Evolutionary conservation across 1,140 invertebrate species (phyloP).

Genomic region (Drosophila tristis): DNA sequence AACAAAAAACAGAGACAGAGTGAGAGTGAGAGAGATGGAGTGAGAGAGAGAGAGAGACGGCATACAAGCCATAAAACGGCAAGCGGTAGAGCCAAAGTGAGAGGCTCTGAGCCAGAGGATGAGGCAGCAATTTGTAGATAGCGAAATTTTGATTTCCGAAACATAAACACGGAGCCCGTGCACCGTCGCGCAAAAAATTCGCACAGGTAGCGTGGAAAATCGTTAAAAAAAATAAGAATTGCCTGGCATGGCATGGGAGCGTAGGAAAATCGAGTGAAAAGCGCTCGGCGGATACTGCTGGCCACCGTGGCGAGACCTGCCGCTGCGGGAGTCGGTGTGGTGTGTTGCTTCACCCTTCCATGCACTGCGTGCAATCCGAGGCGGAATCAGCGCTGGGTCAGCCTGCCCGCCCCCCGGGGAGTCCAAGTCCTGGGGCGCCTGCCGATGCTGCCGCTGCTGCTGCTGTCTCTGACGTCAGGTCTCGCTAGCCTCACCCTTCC

Average conservation of each 20-base stretch:
- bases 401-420: constrained; percentile 58
- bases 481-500: constrained; percentile 16
- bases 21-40: background rate
- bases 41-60: constrained; percentile 6
- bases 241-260: constrained; percentile 3
- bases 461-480: constrained; percentile 54
- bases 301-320: constrained; percentile 60
- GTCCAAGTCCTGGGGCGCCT: constrained; percentile 66
- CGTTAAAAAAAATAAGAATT: constrained; percentile 50
- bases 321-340: constrained; percentile 46
- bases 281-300: constrained; percentile 35
- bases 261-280: constrained; percentile 35
- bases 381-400: constrained; percentile 55
- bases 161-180: constrained; percentile 76
- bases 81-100: constrained; percentile 58
- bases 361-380: constrained; percentile 55
- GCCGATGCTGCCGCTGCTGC: background rate
- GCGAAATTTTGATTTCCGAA: constrained; percentile 80
- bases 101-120: constrained; percentile 35
- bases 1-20: constrained; percentile 14
- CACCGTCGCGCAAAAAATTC: constrained; percentile 76
- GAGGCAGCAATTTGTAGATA: constrained; percentile 77
- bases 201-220: constrained; percentile 83
- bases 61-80: constrained; percentile 74
- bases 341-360: constrained; percentile 70